Evolutionary conservation across 2,888 invertebrate species (phyloP), one percentile per base, ranked within the genome.

Genomic region (Pasiphila rectangulata): DNA sequence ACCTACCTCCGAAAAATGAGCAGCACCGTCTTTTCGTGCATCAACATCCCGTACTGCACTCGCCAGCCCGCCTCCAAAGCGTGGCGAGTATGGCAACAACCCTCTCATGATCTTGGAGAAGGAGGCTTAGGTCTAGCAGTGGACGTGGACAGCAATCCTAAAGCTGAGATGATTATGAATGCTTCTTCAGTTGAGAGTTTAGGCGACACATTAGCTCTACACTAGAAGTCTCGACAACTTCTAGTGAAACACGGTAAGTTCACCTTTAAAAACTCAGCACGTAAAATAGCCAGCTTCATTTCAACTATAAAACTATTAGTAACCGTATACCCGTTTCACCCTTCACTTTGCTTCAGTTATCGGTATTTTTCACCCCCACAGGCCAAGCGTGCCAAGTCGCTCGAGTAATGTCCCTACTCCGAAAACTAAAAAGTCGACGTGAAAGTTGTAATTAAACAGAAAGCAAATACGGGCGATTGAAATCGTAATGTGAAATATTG

Each of bases 301-400:
- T 35, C 45, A 46, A 44, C 45, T 56, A 39, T 48, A 56, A 56
- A 56, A 53, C 56, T 53, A 53, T 56, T 53, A 46, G 46, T 44
- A 46, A 51, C 37, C 29, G 30, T 40, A 51, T 40, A 44, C 54
- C 51, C 47, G 56, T 55, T 63, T 59, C 59, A 59, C 60, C 61
- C 57, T 57, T 55, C 57, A 57, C 68, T 71, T 73, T 59, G 59
- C 57, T 57, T 55, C 57, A 57, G 69, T 71, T 73, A 73, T 72
- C 68, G 67, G 61, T 55, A 69, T 71, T 75, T 71, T 70, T 67
- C 69, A 50, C 55, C 53, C n/a, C 56, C 52, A 42, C 46, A 23
- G 30, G 46, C 35, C 61, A 58, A 62, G 69, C 70, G 70, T 64
- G 70, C 64, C 69, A 72, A 71, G 55, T 69, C 66, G 61, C 42